Base-by-base conservation (phyloP, 92 coral and sea anemone genomes). In the Porites cylindrica region DNA sequence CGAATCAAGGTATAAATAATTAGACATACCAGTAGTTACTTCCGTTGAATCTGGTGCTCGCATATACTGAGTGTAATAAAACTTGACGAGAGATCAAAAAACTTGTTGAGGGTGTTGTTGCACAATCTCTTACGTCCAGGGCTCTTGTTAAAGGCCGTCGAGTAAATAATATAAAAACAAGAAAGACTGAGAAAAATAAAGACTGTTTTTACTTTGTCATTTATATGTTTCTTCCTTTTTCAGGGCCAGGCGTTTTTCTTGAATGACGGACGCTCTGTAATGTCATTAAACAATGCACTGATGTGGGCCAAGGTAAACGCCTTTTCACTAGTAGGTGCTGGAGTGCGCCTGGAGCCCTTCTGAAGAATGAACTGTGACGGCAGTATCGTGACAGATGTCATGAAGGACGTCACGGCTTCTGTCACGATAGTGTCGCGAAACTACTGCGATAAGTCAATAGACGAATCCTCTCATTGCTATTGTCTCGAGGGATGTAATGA, bases 271-370 rank as follows among this genome's bases (percentile, higher is more conserved):
- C 93, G 94, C 77, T 97, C 99, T 11, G 91, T 91, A 64, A 92
- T 97, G 76, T 89, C 99, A 10, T 82, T 97, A 60, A 97, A 97
- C 84, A 92, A 95, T 87, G 98, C 99, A 61, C 85, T 95, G 69
- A 97, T 97, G 99, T 97, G 99, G 99, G 99, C 99, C 19, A 97
- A 97, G 54, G 99, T 95, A 80, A 95, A 96, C 65, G 94, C 94
- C 24, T 97, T 97, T 88, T 97, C 99, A 0, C 96, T 96, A 6
- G 91, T 97, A 9, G 98, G 97, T 54, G 89, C 93, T 7, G 99
- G 98, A n/a, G 94, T 89, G 14, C 89, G 98, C 19, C 85, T 95
- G 52, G 96, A 95, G 66, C 99, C 99, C 7, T 97, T 93, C 82
- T 97, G 78, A 75, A 62, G 6, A 20, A 23, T 38, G 17, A 12